Percentiles rank a stretch among this genome's conserved stretches.
Evolutionary conservation across 2,888 invertebrate species (phyloP).

Genomic region (Listrodromus nycthemerus): DNA sequence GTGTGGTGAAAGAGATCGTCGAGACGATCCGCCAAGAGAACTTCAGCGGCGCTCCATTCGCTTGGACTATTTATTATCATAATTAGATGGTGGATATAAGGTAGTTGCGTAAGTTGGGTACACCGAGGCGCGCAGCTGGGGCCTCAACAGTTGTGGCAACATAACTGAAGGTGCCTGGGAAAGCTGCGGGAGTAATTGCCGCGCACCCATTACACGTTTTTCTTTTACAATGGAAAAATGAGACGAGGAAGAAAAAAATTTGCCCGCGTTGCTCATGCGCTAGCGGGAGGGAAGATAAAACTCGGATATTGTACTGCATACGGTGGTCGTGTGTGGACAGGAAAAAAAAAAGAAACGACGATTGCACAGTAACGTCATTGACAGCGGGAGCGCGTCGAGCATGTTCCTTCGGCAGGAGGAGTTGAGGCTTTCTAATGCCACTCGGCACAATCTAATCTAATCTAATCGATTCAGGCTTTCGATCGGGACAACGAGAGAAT

Average conservation of each 20-base stretch:
- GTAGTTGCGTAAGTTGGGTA: slow-evolving; percentile 51
- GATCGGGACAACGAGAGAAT: slow-evolving; percentile 16
- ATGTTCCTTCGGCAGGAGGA: neutral
- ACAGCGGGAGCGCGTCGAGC: slow-evolving; percentile 15
- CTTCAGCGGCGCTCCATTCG: slow-evolving; percentile 24
- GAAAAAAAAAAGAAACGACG: neutral
- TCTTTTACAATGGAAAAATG: slow-evolving; percentile 38
- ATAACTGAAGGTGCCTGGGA: slow-evolving; percentile 57
- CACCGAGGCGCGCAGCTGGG: slow-evolving; percentile 15
- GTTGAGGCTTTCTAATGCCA: slow-evolving; percentile 35
- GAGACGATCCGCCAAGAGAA: slow-evolving; percentile 17
- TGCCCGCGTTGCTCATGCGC: neutral
- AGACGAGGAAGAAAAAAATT: slow-evolving; percentile 34
- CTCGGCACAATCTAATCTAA: slow-evolving; percentile 19
- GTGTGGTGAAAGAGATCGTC: slow-evolving; percentile 47
- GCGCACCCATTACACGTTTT: slow-evolving; percentile 37
- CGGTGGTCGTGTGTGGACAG: neutral
- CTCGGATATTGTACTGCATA: neutral
- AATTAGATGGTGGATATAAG: slow-evolving; percentile 58
- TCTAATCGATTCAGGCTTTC: slow-evolving; percentile 27
- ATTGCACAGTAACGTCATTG: slow-evolving; percentile 14
- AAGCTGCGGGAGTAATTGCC: slow-evolving; percentile 43
- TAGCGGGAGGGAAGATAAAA: slow-evolving; percentile 13
- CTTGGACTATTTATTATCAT: slow-evolving; percentile 63
- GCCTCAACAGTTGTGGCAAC: slow-evolving; percentile 45